phyloP scores from a whole-genome alignment of 2,797 vertebrate species.

The Xiphophorus birchmanni region DNA sequence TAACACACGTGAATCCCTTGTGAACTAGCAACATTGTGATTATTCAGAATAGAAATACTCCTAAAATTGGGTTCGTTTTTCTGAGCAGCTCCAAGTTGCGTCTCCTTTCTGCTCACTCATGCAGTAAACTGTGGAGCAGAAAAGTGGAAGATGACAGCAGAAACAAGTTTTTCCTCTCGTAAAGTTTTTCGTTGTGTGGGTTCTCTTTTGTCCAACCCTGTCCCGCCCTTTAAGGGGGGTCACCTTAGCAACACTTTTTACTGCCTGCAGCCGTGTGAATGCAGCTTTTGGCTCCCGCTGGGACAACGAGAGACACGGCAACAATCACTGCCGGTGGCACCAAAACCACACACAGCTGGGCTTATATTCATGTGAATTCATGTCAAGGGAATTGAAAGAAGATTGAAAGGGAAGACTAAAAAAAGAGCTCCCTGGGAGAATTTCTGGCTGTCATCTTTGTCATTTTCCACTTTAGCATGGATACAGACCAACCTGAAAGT shows the following conservation, averaged over 20 bases:
- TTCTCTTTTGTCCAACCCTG: conserved; percentile 62
- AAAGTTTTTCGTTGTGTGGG: conserved; percentile 20
- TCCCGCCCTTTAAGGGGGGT: conserved; percentile 69
- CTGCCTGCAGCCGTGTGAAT: conserved; percentile 65
- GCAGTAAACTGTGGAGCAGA: conserved; percentile 48
- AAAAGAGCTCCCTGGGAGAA: background rate
- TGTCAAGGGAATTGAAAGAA: background rate
- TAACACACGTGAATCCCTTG: background rate
- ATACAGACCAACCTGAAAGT: conserved; percentile 20
- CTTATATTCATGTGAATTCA: too few species aligned
- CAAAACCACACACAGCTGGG: conserved; percentile 17
- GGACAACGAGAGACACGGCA: conserved; percentile 38
- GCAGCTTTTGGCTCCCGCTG: conserved; percentile 50
- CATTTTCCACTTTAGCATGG: conserved; percentile 27
- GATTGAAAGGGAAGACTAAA: background rate
- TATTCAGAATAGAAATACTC: background rate
- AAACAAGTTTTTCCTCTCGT: conserved; percentile 42
- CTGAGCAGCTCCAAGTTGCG: background rate
- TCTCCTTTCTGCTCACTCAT: conserved; percentile 8
- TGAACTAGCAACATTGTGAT: background rate
- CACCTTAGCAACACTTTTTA: conserved; percentile 79
- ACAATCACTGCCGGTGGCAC: conserved; percentile 48
- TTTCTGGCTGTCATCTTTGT: conserved; percentile 5
- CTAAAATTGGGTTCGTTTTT: background rate
- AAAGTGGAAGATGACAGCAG: conserved; percentile 40